A percentile compares a stretch with the other conserved stretches of the same genome.
These are phyloP conservation scores for Celastrina argiolus DNA, from an alignment of 2,888 invertebrate species.

Conservation along the genomic window DNA sequence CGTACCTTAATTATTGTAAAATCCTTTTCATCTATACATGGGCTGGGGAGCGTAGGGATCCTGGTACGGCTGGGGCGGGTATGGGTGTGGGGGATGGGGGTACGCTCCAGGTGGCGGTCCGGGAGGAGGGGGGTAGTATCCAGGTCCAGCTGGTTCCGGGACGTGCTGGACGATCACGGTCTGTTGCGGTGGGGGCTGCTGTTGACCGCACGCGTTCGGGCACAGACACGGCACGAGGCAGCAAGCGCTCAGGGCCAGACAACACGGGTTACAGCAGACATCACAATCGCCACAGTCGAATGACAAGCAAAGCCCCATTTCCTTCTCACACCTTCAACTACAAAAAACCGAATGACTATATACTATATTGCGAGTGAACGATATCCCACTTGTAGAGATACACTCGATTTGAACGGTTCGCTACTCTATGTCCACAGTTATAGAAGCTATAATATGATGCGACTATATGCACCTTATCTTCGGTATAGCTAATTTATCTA, in stretches of 20 bases:
- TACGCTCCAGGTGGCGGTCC: constrained; percentile 40
- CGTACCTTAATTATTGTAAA: constrained; percentile 36
- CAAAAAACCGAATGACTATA: constrained; percentile 41
- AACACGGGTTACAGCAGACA: constrained; percentile 65
- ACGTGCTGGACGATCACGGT: constrained; percentile 60
- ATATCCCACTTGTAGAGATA: constrained; percentile 26
- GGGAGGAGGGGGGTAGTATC: constrained; percentile 41
- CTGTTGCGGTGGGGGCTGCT: constrained; percentile 53
- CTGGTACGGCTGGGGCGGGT: constrained; percentile 29
- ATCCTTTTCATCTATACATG: constrained; percentile 48
- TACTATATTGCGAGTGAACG: constrained; percentile 28
- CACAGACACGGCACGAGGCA: constrained; percentile 67
- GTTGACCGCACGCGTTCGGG: constrained; percentile 68
- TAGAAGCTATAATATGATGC: constrained; percentile 24
- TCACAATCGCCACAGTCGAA: constrained; percentile 67
- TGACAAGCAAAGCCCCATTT: constrained; percentile 68
- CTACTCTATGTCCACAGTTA: constrained; percentile 25
- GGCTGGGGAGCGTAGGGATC: constrained; percentile 25
- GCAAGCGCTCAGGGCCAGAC: constrained; percentile 63
- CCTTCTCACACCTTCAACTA: constrained; percentile 46
- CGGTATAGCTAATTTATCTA: constrained; percentile 31
- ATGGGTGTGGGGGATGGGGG: constrained; percentile 26
- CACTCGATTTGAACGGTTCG: constrained; percentile 14
- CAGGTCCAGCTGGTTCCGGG: constrained; percentile 52
- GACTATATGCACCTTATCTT: constrained; percentile 28